Evolutionary conservation across 2,797 vertebrate species (phyloP).

Genomic region (Phalloptychus januarius): DNA sequence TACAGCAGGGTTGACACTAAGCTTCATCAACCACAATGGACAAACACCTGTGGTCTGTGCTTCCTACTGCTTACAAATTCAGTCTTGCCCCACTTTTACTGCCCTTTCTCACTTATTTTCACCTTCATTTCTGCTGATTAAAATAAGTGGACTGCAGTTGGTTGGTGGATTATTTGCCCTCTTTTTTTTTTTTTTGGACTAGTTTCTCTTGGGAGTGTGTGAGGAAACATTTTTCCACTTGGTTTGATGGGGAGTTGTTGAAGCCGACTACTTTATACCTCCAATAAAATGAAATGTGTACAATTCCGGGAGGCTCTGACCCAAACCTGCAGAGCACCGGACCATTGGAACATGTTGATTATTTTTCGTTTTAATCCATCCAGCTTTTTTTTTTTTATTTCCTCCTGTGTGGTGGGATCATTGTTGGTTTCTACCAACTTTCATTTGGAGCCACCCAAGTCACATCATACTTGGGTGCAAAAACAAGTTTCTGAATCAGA

Average conservation of each 20-base stretch:
- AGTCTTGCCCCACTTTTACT: slow-evolving; percentile 23
- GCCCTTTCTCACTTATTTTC: slow-evolving; percentile 12
- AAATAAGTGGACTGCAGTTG: slow-evolving; percentile 57
- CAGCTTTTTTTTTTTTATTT: neutral
- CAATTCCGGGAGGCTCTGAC: slow-evolving; percentile 25
- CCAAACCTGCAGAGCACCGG: neutral
- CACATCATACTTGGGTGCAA: neutral
- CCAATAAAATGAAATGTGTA: slow-evolving; percentile 22
- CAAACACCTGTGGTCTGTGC: slow-evolving; percentile 52
- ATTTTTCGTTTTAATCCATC: neutral
- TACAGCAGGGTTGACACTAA: slow-evolving; percentile 74
- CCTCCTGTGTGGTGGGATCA: neutral
- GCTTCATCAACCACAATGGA: slow-evolving; percentile 48
- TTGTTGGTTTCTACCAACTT: neutral
- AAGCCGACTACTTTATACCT: slow-evolving; percentile 49
- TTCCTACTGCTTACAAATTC: slow-evolving; percentile 20
- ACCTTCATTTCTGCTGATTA: slow-evolving; percentile 45
- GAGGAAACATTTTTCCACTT: slow-evolving; percentile 65
- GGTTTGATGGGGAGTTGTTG: slow-evolving; percentile 49
- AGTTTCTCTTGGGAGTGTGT: slow-evolving; percentile 59
- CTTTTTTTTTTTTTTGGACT: slow-evolving; percentile 21
- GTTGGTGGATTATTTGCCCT: slow-evolving; percentile 44
- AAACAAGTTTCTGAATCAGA: neutral
- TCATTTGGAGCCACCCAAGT: neutral
- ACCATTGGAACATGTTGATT: neutral